Conservation (phyloP, 2,113 vertebrate genomes). For the Malurus cyaneus region DNA sequence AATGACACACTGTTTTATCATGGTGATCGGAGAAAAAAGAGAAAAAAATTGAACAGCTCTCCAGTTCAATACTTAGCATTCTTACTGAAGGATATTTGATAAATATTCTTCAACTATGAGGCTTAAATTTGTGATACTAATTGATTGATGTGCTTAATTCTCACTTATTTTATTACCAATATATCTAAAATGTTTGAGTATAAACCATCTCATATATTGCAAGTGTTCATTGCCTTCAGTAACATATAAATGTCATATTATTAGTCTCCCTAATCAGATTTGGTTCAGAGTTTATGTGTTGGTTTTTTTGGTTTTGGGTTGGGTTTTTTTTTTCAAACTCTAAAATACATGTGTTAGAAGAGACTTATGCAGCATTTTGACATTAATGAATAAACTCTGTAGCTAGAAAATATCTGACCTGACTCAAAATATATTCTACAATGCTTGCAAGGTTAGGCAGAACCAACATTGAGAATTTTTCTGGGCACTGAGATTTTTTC, state of each 20-base stretch:
- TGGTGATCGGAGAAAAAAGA: background rate
- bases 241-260: background rate
- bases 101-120: background rate
- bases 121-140: background rate
- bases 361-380: background rate
- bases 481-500: background rate
- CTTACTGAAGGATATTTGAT: background rate
- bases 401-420: background rate
- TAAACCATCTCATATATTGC: background rate
- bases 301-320: background rate
- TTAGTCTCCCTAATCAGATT: background rate
- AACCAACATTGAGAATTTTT: rapidly evolving
- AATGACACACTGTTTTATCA: background rate
- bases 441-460: background rate
- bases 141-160: background rate
- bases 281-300: background rate
- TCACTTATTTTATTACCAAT: background rate
- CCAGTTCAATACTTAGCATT: background rate
- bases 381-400: background rate
- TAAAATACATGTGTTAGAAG: background rate
- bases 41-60: background rate
- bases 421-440: background rate
- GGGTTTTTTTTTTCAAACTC: background rate
- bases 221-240: background rate
- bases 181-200: background rate